These are phyloP conservation scores for Chloroceryle aenea DNA, from an alignment of 2,113 vertebrate genomes.

Conservation along the genomic window DNA sequence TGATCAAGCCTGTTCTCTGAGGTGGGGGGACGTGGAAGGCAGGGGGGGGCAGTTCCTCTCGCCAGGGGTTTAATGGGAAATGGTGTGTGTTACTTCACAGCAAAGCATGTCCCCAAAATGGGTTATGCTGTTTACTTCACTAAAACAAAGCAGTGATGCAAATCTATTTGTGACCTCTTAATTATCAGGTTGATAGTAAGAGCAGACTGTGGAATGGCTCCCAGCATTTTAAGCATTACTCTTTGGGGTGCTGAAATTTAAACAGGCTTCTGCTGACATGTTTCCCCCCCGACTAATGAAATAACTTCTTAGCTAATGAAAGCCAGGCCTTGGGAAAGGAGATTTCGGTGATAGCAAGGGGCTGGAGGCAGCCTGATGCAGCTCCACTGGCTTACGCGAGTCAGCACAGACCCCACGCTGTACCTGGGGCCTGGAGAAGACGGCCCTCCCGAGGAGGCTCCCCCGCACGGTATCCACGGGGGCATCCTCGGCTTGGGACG, in stretches of 20 bases:
- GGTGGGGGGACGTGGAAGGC: not conserved
- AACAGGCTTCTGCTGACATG: slow-evolving; percentile 58
- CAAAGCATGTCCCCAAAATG: not conserved
- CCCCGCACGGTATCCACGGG: accelerated
- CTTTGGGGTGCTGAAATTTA: slow-evolving; percentile 65
- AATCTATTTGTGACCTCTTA: slow-evolving; percentile 18
- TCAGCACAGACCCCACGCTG: accelerated
- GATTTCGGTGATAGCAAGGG: not conserved
- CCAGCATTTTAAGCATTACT: slow-evolving; percentile 41
- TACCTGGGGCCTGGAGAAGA: not conserved
- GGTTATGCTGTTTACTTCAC: not conserved
- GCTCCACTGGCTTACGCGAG: accelerated
- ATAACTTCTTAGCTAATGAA: slow-evolving; percentile 50
- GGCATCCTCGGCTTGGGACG: accelerated
- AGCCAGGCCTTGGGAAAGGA: slow-evolving; percentile 36
- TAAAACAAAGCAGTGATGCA: not conserved
- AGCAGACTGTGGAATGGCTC: not conserved
- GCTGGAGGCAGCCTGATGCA: not conserved
- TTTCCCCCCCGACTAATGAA: slow-evolving; percentile 7
- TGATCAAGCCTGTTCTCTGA: not conserved
- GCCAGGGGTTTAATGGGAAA: not conserved
- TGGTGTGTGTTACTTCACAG: not conserved
- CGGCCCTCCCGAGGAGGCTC: accelerated
- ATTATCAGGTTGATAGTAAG: slow-evolving; percentile 42
- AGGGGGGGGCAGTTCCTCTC: not conserved